phyloP scores from a whole-genome alignment of 2,888 invertebrate species.

The Tinea semifulvella region DNA sequence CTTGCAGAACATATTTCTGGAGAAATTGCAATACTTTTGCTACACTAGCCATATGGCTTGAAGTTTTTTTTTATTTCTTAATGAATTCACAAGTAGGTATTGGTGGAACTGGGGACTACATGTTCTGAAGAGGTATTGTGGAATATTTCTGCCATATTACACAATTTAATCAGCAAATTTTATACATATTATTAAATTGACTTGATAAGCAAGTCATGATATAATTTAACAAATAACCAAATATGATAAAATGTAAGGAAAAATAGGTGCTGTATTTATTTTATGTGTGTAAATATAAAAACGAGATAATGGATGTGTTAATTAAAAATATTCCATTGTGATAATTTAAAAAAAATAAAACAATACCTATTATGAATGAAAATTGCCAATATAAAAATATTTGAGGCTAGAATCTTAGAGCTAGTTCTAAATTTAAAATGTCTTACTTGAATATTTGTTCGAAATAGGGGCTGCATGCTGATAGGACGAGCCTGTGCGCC shows the following conservation, averaged over 20 bases:
- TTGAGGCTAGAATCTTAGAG: constrained; percentile 13
- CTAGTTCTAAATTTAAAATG: too few species aligned
- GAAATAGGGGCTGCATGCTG: constrained; percentile 80
- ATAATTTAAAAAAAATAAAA: constrained; percentile 8
- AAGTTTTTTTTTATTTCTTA: too few species aligned
- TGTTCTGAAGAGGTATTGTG: too few species aligned
- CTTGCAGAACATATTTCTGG: too few species aligned
- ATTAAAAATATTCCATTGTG: constrained; percentile 12
- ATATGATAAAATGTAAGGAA: constrained; percentile 11
- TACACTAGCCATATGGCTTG: too few species aligned
- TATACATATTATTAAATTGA: constrained; percentile 3
- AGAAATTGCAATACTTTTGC: too few species aligned
- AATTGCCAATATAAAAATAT: not conserved
- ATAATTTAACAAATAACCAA: constrained; percentile 11
- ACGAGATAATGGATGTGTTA: constrained; percentile 12
- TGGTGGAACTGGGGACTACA: too few species aligned
- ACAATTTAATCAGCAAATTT: constrained; percentile 6
- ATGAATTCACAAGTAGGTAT: too few species aligned
- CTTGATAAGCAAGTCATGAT: constrained; percentile 10
- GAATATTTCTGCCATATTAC: too few species aligned
- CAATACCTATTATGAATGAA: not conserved
- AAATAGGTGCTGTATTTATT: constrained; percentile 9
- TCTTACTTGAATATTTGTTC: constrained; percentile 74
- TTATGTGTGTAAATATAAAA: constrained; percentile 12
- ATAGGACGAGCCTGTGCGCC: constrained; percentile 77